These are phyloP conservation scores for Petrocephalus microphthalmus DNA, from an alignment of 2,113 vertebrate genomes.

Conservation along the genomic window DNA sequence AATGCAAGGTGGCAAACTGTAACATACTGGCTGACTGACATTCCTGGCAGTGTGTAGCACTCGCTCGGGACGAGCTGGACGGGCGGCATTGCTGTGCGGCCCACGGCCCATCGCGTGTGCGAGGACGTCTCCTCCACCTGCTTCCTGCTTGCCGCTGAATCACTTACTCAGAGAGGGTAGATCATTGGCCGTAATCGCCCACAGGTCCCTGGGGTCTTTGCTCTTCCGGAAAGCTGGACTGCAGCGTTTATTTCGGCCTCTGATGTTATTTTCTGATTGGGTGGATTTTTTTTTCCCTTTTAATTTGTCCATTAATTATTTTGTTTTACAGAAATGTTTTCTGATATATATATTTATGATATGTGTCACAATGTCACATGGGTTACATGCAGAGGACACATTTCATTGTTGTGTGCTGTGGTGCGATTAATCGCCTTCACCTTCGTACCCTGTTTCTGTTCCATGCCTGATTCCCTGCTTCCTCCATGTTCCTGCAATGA, in stretches of 20 bases:
- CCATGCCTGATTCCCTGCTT: no score
- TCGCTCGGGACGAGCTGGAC: neutral
- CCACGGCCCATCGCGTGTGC: neutral
- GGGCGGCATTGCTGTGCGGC: neutral
- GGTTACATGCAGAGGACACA: no score
- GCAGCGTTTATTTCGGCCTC: neutral
- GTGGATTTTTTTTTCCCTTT: neutral
- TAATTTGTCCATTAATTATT: no score
- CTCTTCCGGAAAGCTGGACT: neutral
- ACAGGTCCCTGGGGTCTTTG: neutral
- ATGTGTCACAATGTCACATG: no score
- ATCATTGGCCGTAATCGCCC: neutral
- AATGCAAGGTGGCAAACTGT: neutral
- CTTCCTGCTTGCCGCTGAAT: no score
- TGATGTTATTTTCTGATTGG: neutral
- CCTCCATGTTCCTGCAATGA: neutral
- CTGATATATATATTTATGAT: no score
- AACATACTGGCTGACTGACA: neutral
- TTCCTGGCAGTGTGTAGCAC: neutral
- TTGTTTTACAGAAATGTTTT: neutral
- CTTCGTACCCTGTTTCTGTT: no score
- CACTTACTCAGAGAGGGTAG: no score
- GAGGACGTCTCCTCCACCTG: neutral
- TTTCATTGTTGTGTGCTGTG: no score
- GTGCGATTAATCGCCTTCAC: no score